These are phyloP conservation scores for Bujurquina vittata DNA, from an alignment of 2,113 vertebrate species.

Conservation along the genomic window DNA sequence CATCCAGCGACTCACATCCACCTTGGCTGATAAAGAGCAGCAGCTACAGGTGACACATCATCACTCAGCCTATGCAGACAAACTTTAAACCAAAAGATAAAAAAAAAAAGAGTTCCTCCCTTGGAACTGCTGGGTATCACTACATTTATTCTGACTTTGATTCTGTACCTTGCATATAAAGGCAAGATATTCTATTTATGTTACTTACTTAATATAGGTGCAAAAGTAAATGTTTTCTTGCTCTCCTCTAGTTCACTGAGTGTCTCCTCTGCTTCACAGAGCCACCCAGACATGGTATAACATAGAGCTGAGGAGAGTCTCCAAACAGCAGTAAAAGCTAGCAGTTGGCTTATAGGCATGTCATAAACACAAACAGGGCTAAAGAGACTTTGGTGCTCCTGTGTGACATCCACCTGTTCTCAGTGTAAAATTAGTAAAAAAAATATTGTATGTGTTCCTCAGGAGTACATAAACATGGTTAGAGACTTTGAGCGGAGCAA, in stretches of 20 bases:
- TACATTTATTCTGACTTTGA: background rate
- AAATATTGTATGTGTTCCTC: slow-evolving; percentile 15
- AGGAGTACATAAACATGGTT: slow-evolving; percentile 83
- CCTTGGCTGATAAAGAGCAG: slow-evolving; percentile 82
- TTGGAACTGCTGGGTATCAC: background rate
- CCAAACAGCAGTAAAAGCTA: background rate
- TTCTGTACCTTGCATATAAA: background rate
- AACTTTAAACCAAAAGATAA: background rate
- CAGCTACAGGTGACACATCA: slow-evolving; percentile 84
- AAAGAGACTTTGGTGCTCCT: background rate
- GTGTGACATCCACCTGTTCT: background rate
- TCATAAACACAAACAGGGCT: background rate
- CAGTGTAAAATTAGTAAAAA: background rate
- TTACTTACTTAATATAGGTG: background rate
- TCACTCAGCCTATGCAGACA: background rate
- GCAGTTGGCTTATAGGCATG: background rate
- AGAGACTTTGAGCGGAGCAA: slow-evolving; percentile 77
- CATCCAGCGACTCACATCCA: slow-evolving; percentile 83
- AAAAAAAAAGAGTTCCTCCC: background rate
- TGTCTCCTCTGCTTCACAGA: background rate
- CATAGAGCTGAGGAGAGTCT: background rate
- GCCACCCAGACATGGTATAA: background rate
- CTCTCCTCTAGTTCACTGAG: background rate
- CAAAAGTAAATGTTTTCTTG: background rate
- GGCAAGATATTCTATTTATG: background rate